Evolutionary conservation across 2,888 invertebrate genomes (phyloP), one percentile per base, ranked within the genome.

Genomic region (Craniophora ligustri): DNA sequence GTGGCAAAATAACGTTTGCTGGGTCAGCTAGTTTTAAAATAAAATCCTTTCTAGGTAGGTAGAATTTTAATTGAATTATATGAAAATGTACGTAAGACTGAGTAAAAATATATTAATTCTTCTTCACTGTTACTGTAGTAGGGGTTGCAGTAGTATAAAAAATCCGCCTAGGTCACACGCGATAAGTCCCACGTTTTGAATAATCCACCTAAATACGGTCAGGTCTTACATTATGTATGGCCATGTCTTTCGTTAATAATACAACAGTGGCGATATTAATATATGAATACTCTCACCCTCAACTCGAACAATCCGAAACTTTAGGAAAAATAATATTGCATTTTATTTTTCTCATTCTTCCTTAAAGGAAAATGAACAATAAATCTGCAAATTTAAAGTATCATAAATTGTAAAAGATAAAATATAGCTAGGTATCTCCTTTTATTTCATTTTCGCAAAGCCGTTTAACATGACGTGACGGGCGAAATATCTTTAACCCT

Each of bases 201-300:
- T 10, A 54, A 35, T 36, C 41, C 19, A 40, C 28, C 54, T 53
- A 59, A 41, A 54, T 53, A 50, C 16, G 14, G 19, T 34, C 13
- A 48, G 39, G 50, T 41, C 36, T 59, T 66, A 57, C 56, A 68
- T 63, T 66, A 73, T 71, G 42, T 51, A 51, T 55, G 51, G 39
- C 42, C 56, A 56, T 38, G 38, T 35, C 15, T 57, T 58, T 62
- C 21, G 41, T 42, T 35, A 3, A 48, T 68, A 63, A 51, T 40
- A 41, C 45, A 67, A 62, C 23, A 14, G n/a, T 30, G 46, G 45
- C 45, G n/a, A n/a, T n/a, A 34, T 56, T 10, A 5, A 58, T 67
- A 21, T 48, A 58, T 56, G n/a, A 61, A 39, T 39, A 31, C 47
- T 16, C 46, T 48, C n/a, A n/a, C n/a, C n/a, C n/a, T n/a, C n/a